Evolutionary conservation across 2,888 invertebrate species (phyloP).

Genomic region (Conus canariensis): DNA sequence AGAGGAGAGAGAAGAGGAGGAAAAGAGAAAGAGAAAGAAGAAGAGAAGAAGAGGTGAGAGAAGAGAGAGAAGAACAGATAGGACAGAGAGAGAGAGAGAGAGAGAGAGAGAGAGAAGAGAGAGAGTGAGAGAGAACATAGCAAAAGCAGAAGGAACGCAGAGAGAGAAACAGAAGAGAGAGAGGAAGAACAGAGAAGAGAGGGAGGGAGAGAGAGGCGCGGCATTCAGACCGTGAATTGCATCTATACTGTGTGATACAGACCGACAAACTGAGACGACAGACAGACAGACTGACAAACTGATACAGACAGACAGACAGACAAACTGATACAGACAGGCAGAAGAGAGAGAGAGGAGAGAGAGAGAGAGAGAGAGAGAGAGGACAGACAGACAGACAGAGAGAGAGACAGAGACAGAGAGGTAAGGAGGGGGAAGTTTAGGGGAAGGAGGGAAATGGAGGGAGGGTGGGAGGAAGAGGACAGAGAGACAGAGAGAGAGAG

Average conservation of each 20-base stretch:
- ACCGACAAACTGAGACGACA: too few relatives aligned
- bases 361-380: too few relatives aligned
- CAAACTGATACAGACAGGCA: too few relatives aligned
- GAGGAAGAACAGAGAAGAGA: too few relatives aligned
- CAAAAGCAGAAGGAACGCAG: not conserved
- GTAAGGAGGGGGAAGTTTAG: fast-evolving
- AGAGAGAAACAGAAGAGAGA: constrained; percentile 38
- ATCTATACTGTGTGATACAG: too few relatives aligned
- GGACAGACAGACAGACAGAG: too few relatives aligned
- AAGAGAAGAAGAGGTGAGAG: not conserved
- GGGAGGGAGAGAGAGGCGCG: too few relatives aligned
- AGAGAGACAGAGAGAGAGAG: not conserved
- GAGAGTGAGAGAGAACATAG: constrained; percentile 17
- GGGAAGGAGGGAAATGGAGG: not conserved
- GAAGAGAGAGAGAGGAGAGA: too few relatives aligned
- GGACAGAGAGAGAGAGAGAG: not conserved
- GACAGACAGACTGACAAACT: too few relatives aligned
- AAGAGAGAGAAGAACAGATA: not conserved
- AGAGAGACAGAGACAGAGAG: too few relatives aligned
- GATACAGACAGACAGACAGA: too few relatives aligned
- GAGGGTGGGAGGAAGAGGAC: not conserved
- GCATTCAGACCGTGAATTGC: too few relatives aligned
- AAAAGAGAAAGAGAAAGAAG: constrained; percentile 4
- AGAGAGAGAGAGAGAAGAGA: not conserved
- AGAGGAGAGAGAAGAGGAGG: constrained; percentile 23